Evolutionary conservation across 2,888 invertebrate genomes (phyloP).

Genomic region (Pristionchus entomophagus): DNA sequence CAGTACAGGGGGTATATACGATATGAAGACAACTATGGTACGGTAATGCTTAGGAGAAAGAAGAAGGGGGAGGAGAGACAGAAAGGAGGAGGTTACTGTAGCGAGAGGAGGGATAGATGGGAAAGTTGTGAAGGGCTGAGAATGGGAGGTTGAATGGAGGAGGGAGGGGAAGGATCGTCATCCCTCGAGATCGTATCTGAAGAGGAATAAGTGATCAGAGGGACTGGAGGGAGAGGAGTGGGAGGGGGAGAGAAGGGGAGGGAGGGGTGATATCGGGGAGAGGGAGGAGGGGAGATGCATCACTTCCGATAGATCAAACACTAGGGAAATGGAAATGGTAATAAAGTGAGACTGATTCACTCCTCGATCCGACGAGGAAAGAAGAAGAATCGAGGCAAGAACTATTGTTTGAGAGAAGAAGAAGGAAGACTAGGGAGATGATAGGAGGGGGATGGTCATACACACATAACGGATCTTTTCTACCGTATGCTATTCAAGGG

Average conservation of each 20-base stretch:
- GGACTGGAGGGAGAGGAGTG: not conserved
- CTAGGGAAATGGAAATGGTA: slow-evolving; percentile 35
- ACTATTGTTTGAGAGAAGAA: not conserved
- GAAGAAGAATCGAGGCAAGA: slow-evolving; percentile 14
- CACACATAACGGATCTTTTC: not conserved
- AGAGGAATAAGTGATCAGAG: not conserved
- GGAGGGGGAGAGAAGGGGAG: not conserved
- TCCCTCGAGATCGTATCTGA: slow-evolving; percentile 34
- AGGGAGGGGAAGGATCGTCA: not conserved
- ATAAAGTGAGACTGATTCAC: slow-evolving; percentile 42
- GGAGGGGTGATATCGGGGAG: not conserved
- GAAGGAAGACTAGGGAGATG: not conserved
- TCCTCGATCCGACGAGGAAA: slow-evolving; percentile 24
- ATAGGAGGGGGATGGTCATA: not conserved
- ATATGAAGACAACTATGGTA: not conserved
- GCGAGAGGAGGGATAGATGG: slow-evolving; percentile 17
- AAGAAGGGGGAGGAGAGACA: slow-evolving; percentile 3
- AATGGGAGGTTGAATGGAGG: not conserved
- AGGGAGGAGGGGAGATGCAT: not conserved
- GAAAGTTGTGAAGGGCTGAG: not conserved
- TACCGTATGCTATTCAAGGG: not conserved
- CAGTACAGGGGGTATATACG: slow-evolving; percentile 16
- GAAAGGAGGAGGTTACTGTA: not conserved
- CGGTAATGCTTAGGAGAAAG: not conserved
- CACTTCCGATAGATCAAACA: slow-evolving; percentile 37